Evolutionary conservation across 2,888 invertebrate species (phyloP).

Genomic region (Xanthorhoe spadicearia): DNA sequence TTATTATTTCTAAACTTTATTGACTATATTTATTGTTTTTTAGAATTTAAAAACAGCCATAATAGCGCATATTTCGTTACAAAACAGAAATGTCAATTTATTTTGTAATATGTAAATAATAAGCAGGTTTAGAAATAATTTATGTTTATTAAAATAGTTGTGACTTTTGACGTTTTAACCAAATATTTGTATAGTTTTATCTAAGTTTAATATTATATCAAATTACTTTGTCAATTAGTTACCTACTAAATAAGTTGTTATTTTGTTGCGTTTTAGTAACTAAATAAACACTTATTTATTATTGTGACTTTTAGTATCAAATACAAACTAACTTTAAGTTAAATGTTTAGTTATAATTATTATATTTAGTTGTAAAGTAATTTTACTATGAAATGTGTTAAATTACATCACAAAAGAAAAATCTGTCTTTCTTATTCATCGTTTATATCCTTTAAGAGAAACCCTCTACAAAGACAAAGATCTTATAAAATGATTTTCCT

Average conservation of each 20-base stretch:
- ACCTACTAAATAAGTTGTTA: slow-evolving; percentile 9
- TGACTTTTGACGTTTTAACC: slow-evolving; percentile 21
- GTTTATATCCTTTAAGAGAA: not conserved
- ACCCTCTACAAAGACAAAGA: not conserved
- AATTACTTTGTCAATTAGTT: slow-evolving; percentile 1
- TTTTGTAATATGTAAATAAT: slow-evolving; percentile 16
- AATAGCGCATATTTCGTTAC: not conserved
- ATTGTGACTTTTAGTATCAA: slow-evolving; percentile 6
- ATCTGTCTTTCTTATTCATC: slow-evolving; percentile 14
- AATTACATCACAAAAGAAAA: slow-evolving; percentile 34
- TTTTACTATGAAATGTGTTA: slow-evolving; percentile 14
- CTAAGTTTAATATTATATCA: slow-evolving; percentile 5
- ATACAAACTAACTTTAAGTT: slow-evolving; percentile 29
- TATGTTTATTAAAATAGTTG: slow-evolving; percentile 7
- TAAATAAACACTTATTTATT: slow-evolving; percentile 17
- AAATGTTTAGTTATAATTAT: not conserved
- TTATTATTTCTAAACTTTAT: not conserved
- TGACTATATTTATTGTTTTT: no score
- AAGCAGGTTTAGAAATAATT: slow-evolving; percentile 7
- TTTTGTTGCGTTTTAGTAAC: slow-evolving; percentile 51
- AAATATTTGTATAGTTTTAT: slow-evolving; percentile 34
- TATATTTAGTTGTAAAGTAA: slow-evolving; percentile 2
- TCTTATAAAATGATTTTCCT: slow-evolving; percentile 10
- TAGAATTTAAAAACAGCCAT: slow-evolving; percentile 9
- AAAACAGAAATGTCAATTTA: slow-evolving; percentile 3